Base-by-base conservation (phyloP, 2,888 invertebrate genomes). In the Andrena minutula region DNA sequence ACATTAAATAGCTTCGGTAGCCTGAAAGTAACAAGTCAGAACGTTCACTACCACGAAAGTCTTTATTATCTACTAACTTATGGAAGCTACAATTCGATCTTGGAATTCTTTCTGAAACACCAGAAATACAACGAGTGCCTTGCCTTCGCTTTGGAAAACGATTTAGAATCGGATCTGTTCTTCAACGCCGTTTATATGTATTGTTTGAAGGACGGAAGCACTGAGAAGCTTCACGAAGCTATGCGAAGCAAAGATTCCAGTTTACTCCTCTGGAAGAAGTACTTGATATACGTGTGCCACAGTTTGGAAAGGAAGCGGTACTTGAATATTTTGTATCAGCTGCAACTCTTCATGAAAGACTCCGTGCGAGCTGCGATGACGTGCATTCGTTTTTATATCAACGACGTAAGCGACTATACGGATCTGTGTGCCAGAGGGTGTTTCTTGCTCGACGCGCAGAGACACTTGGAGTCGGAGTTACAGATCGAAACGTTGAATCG, bases 41-140 rank as follows among this genome's bases (percentile, higher is more conserved):
- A 85, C 51, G 63, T 91, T 35, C 92, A 92, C 16, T 93, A 96
- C 89, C 96, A 96, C 80, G 98, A 98, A 94, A 97, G 97, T 89
- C 93, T 97, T 1, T 97, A 96, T 92, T 99, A 98, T 93, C 94
- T 98, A 2, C 95, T 95, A 2, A 96, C 96, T 79, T 98, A 98
- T 90, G 98, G 98, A 0, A 97, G 96, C 2, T 96, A 96, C 90
- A 94, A 95, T 0, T 96, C 96, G 10, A 95, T 97, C 73, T 95
- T 98, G 71, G 95, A 96, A 78, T 98, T 98, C 92, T 96, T 96
- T 86, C 95, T 97, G 87, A 96, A 96, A 77, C 96, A 97, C 86
- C 96, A 96, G 16, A 96, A 96, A 85, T 94, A 97, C 86, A 94
- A 94, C 6, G 96, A 96, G 70, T 97, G 97, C 8, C 94, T 98